Base-by-base conservation (phyloP, 37 sponge, comb jelly and placozoan species). In the Theonella swinhoei region DNA sequence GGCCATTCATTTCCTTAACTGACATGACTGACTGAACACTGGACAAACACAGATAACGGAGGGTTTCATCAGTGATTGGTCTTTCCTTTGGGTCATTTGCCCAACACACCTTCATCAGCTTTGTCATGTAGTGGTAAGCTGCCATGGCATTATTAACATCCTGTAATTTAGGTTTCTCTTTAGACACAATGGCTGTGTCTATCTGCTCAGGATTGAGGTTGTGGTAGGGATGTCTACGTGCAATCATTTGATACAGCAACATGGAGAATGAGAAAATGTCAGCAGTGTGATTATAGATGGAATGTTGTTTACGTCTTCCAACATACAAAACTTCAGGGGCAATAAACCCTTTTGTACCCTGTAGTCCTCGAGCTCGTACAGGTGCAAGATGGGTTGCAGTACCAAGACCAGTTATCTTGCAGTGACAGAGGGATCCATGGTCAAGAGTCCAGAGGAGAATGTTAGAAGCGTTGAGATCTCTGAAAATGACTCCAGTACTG, bases 381-480 rank as follows among this genome's bases (percentile, higher is more conserved):
- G 96, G 96, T 26, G 90, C 74, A n/a, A 71, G 70, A 24, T 74
- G 38, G 25, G 93, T 81, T 35, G 92, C 88, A 41, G 92, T 92
- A n/a, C 93, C 93, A 80, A 91, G 92, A 40, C 92, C 93, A 64
- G 96, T 87, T n/a, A 95, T 54, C 33, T 95, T 95, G 60, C 93
- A 88, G 68, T 95, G 87, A 69, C 93, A 83, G 37, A 83, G 90
- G 20, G 89, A 75, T 11, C 75, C 85, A n/a, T 78, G 81, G 63
- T 85, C 88, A 8, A 95, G 79, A 1, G 93, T 93, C 90, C 90
- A 89, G 33, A 95, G 81, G 3, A 95, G 93, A 3, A 95, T 93
- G 70, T 95, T 95, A 61, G 84, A 78, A 38, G 90, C 84, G 54
- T 92, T 95, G 59, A 95, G 81, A 39, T 95, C 96, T 59, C 93